Evolutionary conservation across 1,140 invertebrate genomes (phyloP).

Genomic region (Drosophila azteca): DNA sequence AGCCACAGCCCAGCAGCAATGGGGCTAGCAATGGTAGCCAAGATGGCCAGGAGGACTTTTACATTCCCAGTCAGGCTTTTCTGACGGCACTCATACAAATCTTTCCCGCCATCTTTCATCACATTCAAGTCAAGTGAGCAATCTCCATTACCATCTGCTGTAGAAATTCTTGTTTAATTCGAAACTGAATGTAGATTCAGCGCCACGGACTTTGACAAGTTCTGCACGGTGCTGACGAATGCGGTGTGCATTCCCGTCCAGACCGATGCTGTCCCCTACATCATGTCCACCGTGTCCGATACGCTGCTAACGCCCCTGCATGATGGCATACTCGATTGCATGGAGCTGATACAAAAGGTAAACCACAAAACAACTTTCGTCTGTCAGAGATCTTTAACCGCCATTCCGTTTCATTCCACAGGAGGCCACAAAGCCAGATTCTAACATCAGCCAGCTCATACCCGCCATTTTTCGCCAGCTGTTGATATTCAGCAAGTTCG

Average conservation of each 20-base stretch:
- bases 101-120: constrained; percentile 96
- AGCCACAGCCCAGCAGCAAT: constrained; percentile 39
- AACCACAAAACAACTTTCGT: too few relatives aligned
- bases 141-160: not conserved
- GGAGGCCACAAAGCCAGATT: constrained; percentile 88
- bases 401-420: not conserved
- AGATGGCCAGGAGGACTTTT: constrained; percentile 86
- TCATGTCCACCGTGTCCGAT: constrained; percentile 89
- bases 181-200: constrained; percentile 85
- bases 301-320: constrained; percentile 92
- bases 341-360: constrained; percentile 90
- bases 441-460: constrained; percentile 88
- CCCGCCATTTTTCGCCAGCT: constrained; percentile 92
- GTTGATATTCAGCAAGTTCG: constrained; percentile 89
- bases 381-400: too few relatives aligned
- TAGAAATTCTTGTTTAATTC: not conserved
- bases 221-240: constrained; percentile 91
- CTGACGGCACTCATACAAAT: constrained; percentile 96
- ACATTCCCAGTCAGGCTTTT: constrained; percentile 95
- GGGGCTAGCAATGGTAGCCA: constrained; percentile 33
- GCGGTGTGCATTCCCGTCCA: constrained; percentile 92
- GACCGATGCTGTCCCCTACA: constrained; percentile 92
- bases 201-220: constrained; percentile 90
- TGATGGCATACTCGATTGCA: constrained; percentile 91
- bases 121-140: constrained; percentile 90